These are phyloP conservation scores for Zaprionus davidi DNA, from an alignment of 1,140 invertebrate genomes.

Conservation along the genomic window DNA sequence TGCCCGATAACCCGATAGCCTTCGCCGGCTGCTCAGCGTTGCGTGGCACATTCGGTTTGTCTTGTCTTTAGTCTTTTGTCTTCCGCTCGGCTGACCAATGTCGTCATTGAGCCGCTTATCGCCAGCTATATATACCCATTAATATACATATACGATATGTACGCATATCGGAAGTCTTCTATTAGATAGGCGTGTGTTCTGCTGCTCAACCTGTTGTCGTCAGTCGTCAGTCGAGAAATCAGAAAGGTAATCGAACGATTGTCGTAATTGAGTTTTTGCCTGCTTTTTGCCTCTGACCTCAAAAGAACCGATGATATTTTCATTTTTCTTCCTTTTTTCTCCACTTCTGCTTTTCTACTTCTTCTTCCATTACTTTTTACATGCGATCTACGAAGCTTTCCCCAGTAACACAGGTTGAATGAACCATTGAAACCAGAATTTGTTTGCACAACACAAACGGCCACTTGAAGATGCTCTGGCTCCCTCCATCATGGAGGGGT, in stretches of 20 bases:
- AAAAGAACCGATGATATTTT: slow-evolving; percentile 12
- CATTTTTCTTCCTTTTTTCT: neutral
- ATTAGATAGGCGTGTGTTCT: slow-evolving; percentile 57
- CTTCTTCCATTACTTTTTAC: neutral
- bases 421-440: slow-evolving; percentile 47
- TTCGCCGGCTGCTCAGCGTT: slow-evolving; percentile 32
- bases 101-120: slow-evolving; percentile 41
- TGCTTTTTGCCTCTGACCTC: slow-evolving; percentile 1
- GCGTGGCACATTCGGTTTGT: slow-evolving; percentile 27
- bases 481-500: too few relatives aligned
- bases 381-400: slow-evolving; percentile 26
- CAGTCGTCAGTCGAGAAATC: slow-evolving; percentile 23
- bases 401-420: slow-evolving; percentile 28
- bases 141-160: slow-evolving; percentile 5
- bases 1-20: slow-evolving; percentile 11
- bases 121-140: slow-evolving; percentile 5
- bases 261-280: slow-evolving; percentile 15
- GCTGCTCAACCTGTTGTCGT: neutral
- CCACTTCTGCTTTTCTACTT: neutral
- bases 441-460: slow-evolving; percentile 20
- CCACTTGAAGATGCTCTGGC: slow-evolving; percentile 20
- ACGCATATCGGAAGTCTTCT: slow-evolving; percentile 64
- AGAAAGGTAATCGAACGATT: slow-evolving; percentile 11
- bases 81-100: slow-evolving; percentile 50
- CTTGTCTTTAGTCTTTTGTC: slow-evolving; percentile 11